Evolutionary conservation across 2,113 vertebrate genomes (phyloP).

Genomic region (Neofelis nebulosa): DNA sequence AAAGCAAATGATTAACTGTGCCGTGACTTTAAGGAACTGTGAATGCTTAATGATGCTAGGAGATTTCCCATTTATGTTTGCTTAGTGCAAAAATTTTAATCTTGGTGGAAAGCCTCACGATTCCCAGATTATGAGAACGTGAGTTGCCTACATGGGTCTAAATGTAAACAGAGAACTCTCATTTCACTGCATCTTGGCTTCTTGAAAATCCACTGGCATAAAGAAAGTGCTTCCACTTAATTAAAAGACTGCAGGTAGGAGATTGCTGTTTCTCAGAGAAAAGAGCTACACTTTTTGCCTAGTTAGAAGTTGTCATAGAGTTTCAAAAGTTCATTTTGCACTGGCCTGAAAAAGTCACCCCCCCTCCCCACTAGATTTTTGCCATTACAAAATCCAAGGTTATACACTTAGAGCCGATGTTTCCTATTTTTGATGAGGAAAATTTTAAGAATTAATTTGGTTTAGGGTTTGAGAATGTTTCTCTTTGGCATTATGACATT

Average conservation of each 20-base stretch:
- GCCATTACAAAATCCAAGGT: not conserved
- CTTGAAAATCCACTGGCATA: not conserved
- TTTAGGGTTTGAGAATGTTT: constrained; percentile 18
- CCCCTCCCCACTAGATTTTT: not conserved
- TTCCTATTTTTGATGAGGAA: constrained; percentile 8
- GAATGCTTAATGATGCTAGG: not conserved
- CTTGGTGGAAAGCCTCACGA: not conserved
- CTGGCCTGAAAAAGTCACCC: constrained; percentile 1
- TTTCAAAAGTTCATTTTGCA: constrained; percentile 48
- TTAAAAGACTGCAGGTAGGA: constrained; percentile 45
- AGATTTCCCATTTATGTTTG: constrained; percentile 61
- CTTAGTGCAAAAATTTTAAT: constrained; percentile 50
- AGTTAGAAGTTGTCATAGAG: not conserved
- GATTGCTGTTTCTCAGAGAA: not conserved
- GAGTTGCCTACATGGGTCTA: constrained; percentile 3
- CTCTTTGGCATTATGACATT: constrained; percentile 27
- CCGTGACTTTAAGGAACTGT: not conserved
- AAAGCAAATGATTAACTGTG: constrained; percentile 60
- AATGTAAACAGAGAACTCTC: constrained; percentile 45
- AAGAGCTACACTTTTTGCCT: not conserved
- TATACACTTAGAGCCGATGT: not conserved
- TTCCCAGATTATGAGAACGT: not conserved
- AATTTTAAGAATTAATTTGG: constrained; percentile 24
- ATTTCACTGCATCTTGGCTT: constrained; percentile 34
- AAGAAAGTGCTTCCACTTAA: constrained; percentile 50